These are phyloP conservation scores for Timema podura DNA, from an alignment of 2,888 invertebrate genomes.

Conservation along the genomic window DNA sequence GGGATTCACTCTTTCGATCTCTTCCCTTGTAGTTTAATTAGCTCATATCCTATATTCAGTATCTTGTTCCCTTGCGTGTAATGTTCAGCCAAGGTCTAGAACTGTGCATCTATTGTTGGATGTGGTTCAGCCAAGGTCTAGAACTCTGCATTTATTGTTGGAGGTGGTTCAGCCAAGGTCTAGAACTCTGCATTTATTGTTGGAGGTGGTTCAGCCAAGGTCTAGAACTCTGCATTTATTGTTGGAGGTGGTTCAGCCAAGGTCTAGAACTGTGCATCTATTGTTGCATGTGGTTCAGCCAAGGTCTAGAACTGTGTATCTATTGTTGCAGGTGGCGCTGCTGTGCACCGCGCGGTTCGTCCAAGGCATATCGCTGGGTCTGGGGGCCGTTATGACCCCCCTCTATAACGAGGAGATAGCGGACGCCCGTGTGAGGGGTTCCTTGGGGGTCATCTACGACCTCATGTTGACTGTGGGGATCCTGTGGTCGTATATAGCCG, in stretches of 20 bases:
- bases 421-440: constrained; percentile 42
- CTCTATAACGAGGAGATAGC: constrained; percentile 87
- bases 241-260: not conserved
- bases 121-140: too few species aligned
- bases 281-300: not conserved
- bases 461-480: constrained; percentile 57
- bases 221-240: not conserved
- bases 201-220: not conserved
- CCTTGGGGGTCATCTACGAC: constrained; percentile 45
- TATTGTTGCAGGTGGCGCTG: constrained; percentile 41
- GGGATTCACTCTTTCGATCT: too few species aligned
- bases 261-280: not conserved
- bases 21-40: too few species aligned
- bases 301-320: not conserved
- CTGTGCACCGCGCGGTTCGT: constrained; percentile 55
- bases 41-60: too few species aligned
- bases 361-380: constrained; percentile 63
- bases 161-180: not conserved
- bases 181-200: not conserved
- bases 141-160: not conserved
- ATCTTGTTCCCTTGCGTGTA: too few species aligned
- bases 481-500: constrained; percentile 68
- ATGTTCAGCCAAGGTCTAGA: too few species aligned
- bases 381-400: constrained; percentile 68
- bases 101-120: not conserved